Base-by-base conservation (phyloP, 2,888 invertebrate genomes). In the Beris chalybata region DNA sequence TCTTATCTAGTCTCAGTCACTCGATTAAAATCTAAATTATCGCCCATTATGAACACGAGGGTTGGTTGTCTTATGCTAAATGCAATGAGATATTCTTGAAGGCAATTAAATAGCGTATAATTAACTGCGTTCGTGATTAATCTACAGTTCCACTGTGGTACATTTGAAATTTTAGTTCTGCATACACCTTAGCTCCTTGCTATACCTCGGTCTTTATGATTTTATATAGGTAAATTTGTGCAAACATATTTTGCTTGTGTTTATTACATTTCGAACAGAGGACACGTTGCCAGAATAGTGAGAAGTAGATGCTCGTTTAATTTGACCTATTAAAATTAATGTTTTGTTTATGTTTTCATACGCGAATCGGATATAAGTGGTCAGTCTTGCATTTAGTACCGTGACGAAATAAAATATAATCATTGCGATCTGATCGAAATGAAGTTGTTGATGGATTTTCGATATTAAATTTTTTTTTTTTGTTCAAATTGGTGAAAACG, bases 281-380 rank as follows among this genome's bases (percentile, higher is more conserved):
- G 22, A 22, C 22, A 1, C 22, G 22, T 22, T 22, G 22, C 38
- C 38, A 5, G 38, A 5, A 38, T 38, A 38, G 38, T 3, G 9
- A 38, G 38, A 9, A 38, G 38, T 38, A 38, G 7, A 38, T 38
- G 9, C 38, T 38, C 38, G 38, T 38, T 7, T 9, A 38, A 38
- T 7, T 38, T 56, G 58, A 58, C 58, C 58, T 45, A 58, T 47
- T 58, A 58, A 45, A 38, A 58, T 58, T 58, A n/a, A 58, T 58
- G 58, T 45, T 58, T 45, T 58, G 58, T 58, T 58, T 58, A 58
- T 58, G 47, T 6, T 22, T 22, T n/a, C 2, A 11, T 15, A 52
- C 1, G 29, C 22, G 9, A 22, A 7, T 22, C 22, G 29, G 6
- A 15, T 52, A 52, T 52, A 22, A 7, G 12, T 52, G 52, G 52